Evolutionary conservation across 2,797 vertebrate species (phyloP).

Genomic region (Peromyscus melanophrys): DNA sequence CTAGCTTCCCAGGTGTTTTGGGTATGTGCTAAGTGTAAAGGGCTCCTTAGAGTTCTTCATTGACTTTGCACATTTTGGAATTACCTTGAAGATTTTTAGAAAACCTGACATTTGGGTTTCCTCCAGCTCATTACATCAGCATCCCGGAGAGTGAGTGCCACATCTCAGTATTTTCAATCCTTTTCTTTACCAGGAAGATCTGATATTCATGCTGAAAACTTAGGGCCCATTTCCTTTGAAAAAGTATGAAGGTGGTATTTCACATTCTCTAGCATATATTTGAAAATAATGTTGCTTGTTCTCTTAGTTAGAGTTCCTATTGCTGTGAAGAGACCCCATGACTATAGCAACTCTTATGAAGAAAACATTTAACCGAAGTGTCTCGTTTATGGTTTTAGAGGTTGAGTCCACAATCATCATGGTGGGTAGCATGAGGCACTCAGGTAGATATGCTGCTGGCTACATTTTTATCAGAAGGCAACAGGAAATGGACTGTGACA

Average conservation of each 20-base stretch:
- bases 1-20: not conserved
- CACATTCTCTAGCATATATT: not conserved
- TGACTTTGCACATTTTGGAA: not conserved
- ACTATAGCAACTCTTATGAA: too few relatives aligned
- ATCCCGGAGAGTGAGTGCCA: not conserved
- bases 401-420: too few relatives aligned
- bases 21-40: not conserved
- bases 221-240: not conserved
- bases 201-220: not conserved
- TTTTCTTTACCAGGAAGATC: not conserved
- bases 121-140: not conserved
- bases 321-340: too few relatives aligned
- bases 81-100: conserved; percentile 9
- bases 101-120: not conserved
- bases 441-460: too few relatives aligned
- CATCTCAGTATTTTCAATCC: not conserved
- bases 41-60: not conserved
- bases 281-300: not conserved
- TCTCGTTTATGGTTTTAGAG: too few relatives aligned
- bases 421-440: too few relatives aligned
- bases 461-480: too few relatives aligned
- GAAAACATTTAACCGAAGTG: too few relatives aligned
- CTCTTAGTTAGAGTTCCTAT: too few relatives aligned
- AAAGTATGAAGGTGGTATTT: not conserved
- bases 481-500: too few relatives aligned